Base-by-base conservation (phyloP, 2,888 invertebrate genomes). In the Cremastinae sp. region DNA sequence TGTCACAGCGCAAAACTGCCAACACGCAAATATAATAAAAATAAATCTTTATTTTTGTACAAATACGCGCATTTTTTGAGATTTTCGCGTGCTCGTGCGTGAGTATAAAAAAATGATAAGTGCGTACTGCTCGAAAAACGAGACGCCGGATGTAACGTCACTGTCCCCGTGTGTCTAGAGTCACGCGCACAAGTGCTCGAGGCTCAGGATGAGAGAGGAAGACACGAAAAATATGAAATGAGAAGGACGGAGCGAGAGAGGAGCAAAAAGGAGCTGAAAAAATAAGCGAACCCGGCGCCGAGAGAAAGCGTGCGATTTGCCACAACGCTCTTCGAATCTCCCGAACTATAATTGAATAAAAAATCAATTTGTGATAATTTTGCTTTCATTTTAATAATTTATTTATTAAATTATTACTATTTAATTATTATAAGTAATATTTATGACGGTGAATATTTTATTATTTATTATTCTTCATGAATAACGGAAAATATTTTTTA, bases 121-220 rank as follows among this genome's bases (percentile, higher is more conserved):
- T 86, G 80, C 77, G 71, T n/a, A n/a, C 79, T 78, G 75, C 77
- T 80, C 81, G 80, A 80, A 87, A 87, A 87, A 86, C 81, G 82
- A 83, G 83, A 87, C 85, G 84, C 86, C 86, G 86, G 86, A 87
- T 87, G 78, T 87, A 85, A 86, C 85, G 85, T 87, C 86, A 87
- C 76, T 76, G 75, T 74, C 41, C 53, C 51, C 66, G 51, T 47
- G 66, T 12, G 14, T 55, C 18, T 20, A 22, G 10, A 12, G 5
- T 18, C n/a, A 51, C 22, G 22, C 22, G 22, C 20, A 22, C 39
- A 35, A 49, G 35, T 37, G 51, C 72, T 75, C 75, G 73, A 68
- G 66, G 73, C 75, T 74, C 72, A 71, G 56, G 39, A n/a, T n/a
- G n/a, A 47, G 56, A 37, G 62, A 22, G 37, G 53, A 14, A 66